Evolutionary conservation across 2,888 invertebrate species (phyloP).

Genomic region (Ichneumon xanthorius): DNA sequence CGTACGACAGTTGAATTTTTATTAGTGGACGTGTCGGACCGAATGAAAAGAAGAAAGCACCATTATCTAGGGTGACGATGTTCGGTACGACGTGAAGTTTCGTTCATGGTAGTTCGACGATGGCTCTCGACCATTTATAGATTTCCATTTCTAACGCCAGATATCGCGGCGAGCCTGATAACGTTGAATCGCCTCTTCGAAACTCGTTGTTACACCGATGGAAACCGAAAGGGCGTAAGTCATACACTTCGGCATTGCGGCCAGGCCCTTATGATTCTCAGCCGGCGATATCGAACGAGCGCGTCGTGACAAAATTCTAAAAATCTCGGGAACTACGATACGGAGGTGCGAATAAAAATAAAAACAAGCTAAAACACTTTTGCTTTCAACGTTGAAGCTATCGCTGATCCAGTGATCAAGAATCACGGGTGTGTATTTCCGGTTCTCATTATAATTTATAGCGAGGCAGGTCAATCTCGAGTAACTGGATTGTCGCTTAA

Average conservation of each 20-base stretch:
- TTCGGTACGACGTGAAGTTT: conserved; percentile 70
- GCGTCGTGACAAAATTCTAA: conserved; percentile 2
- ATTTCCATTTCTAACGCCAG: conserved; percentile 47
- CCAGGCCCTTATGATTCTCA: neutral
- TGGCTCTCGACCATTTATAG: conserved; percentile 34
- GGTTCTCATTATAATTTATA: conserved; percentile 30
- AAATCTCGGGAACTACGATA: neutral
- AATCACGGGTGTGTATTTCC: conserved; percentile 40
- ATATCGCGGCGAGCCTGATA: neutral
- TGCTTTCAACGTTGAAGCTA: conserved; percentile 52
- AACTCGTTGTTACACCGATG: neutral
- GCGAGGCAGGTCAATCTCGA: neutral
- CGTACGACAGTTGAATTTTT: conserved; percentile 80
- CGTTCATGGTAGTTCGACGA: conserved; percentile 53
- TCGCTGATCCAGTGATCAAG: conserved; percentile 28
- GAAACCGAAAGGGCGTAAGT: neutral
- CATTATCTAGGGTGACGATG: conserved; percentile 81
- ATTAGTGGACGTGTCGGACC: conserved; percentile 80
- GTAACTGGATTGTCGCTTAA: conserved; percentile 5
- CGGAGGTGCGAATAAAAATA: conserved; percentile 4
- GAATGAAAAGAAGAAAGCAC: conserved; percentile 82
- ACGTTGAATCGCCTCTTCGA: neutral
- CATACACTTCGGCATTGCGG: neutral
- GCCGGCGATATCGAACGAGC: neutral
- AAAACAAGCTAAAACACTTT: conserved; percentile 37